Conservation (phyloP, 2,797 vertebrate species). For the Channallabes apus region DNA sequence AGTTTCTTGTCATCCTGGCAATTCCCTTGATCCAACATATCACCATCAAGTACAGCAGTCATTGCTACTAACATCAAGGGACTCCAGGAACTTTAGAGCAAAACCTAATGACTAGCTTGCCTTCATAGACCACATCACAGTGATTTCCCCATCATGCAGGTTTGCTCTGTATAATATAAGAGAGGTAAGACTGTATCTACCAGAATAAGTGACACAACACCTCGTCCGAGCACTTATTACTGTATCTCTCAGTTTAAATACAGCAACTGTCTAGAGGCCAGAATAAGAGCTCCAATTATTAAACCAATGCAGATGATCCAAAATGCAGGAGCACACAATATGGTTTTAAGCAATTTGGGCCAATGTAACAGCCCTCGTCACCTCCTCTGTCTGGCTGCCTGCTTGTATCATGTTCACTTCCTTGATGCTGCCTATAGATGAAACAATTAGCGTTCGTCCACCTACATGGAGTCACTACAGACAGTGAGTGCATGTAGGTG, state of each 20-base stretch:
- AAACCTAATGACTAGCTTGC: conserved; percentile 73
- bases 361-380: conserved; percentile 1
- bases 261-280: conserved; percentile 6
- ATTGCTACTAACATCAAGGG: conserved; percentile 58
- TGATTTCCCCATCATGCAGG: conserved; percentile 49
- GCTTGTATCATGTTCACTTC: neutral
- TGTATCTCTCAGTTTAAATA: neutral
- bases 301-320: conserved; percentile 17
- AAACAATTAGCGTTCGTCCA: conserved; percentile 12
- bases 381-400: neutral
- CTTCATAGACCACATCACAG: conserved; percentile 72
- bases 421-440: conserved; percentile 12
- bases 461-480: conserved; percentile 7
- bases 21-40: conserved; percentile 28
- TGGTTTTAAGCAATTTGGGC: conserved; percentile 12
- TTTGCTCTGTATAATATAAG: conserved; percentile 24
- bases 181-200: conserved; percentile 6
- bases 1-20: conserved; percentile 14
- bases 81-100: conserved; percentile 66
- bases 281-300: neutral
- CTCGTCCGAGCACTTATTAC: conserved; percentile 13
- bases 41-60: conserved; percentile 15
- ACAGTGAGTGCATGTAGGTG: neutral
- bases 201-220: conserved; percentile 5
- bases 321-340: conserved; percentile 7